Evolutionary conservation across 2,113 vertebrate species (phyloP).

Genomic region (Grammomys surdaster): DNA sequence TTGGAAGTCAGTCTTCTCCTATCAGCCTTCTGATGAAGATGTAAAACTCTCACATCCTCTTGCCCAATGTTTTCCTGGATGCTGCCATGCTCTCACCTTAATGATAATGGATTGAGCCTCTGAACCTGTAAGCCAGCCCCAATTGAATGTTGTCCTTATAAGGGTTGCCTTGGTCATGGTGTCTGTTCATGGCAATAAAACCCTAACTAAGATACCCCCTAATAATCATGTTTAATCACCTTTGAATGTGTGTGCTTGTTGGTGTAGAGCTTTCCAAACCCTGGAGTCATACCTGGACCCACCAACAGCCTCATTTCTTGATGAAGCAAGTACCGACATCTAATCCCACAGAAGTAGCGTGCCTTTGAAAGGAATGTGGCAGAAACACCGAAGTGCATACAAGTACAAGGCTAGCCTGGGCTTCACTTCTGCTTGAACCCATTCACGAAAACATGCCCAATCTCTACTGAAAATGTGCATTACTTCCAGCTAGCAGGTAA

Average conservation of each 20-base stretch:
- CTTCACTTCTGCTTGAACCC: not conserved
- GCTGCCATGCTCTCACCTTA: no score
- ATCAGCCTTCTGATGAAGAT: no score
- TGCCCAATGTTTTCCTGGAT: no score
- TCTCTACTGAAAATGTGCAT: conserved; percentile 3
- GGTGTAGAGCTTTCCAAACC: not conserved
- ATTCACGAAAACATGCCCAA: not conserved
- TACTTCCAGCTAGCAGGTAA: not conserved
- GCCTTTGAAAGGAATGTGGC: not conserved
- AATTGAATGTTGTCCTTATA: no score
- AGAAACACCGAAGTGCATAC: no score
- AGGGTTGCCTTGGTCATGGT: no score
- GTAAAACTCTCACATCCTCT: no score
- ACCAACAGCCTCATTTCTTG: not conserved
- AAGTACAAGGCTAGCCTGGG: no score
- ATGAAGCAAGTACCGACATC: not conserved
- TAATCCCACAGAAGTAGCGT: not conserved
- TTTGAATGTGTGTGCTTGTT: not conserved
- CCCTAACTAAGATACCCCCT: not conserved
- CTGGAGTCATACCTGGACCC: not conserved
- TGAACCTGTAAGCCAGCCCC: no score
- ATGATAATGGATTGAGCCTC: no score
- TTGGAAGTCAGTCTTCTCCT: no score
- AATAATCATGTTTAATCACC: not conserved
- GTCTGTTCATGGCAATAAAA: no score